These are phyloP conservation scores for Dromococcyx pavoninus DNA, from an alignment of 2,797 vertebrate species.

Conservation along the genomic window DNA sequence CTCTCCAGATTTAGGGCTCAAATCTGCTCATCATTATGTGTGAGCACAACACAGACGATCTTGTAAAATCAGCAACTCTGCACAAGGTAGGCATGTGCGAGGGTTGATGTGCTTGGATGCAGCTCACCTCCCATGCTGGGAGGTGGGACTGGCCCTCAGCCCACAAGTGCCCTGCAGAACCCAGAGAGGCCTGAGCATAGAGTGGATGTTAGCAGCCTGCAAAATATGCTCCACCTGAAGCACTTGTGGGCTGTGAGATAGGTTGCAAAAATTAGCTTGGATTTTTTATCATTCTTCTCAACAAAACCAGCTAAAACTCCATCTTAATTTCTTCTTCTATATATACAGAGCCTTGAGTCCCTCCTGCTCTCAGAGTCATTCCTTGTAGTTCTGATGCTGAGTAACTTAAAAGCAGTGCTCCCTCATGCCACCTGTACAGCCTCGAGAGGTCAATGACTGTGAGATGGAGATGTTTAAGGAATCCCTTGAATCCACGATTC, in stretches of 20 bases:
- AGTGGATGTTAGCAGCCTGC: background rate
- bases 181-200: background rate
- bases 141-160: background rate
- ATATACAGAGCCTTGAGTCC: background rate
- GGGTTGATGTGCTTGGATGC: background rate
- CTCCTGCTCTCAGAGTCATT: background rate
- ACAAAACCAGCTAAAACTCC: background rate
- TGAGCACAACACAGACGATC: conserved; percentile 8
- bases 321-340: background rate
- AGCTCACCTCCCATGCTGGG: background rate
- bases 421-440: background rate
- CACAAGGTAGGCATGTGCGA: background rate
- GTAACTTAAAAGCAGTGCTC: background rate
- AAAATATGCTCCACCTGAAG: background rate
- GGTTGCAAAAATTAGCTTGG: background rate
- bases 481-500: background rate
- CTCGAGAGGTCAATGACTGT: background rate
- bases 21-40: conserved; percentile 63
- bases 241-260: fast-evolving
- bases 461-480: background rate
- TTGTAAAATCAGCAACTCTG: background rate
- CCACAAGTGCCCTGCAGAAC: background rate
- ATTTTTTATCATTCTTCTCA: background rate
- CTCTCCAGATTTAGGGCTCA: conserved; percentile 65
- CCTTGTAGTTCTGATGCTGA: background rate